Evolutionary conservation across 1,140 invertebrate genomes (phyloP), one percentile per base, ranked within the genome.

Genomic region (Sesamia nonagrioides): DNA sequence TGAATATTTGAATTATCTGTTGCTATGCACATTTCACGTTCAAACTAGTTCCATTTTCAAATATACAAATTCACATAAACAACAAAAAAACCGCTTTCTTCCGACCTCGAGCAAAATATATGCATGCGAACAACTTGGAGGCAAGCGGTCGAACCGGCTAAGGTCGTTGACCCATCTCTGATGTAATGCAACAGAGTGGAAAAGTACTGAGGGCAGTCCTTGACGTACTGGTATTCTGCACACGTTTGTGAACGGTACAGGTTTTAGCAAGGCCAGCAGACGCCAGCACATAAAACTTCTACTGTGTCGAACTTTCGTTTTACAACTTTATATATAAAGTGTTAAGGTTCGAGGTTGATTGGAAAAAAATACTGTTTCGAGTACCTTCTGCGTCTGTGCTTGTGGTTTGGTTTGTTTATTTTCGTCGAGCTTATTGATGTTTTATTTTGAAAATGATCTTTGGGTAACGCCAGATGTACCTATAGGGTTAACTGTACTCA

Each of bases 111-210:
- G 66, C 21, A 69, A 48, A 69, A n/a, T 48, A 61, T 50, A 69
- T 69, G 66, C 66, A 69, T 13, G 15, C 66, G 11, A 42, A 33
- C 27, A 18, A 1, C 61, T 33, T 37, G 60, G 6, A 63, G 15
- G 6, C 40, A 33, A 69, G 66, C 42, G 66, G 42, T 61, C 60
- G 13, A 40, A 50, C 66, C 13, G 66, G 42, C 42, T 69, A 17
- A 4, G 66, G 42, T 69, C 66, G 15, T 33, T 27, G 66, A 69
- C 21, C 66, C 33, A n/a, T 69, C 66, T n/a, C 21, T 69, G 66
- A 50, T 69, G 66, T 69, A 69, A 69, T 69, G 66, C 66, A 68
- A 68, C 66, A 8, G 42, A 50, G 40, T 69, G 66, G 66, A 69
- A 69, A 69, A 69, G 40, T 69, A 69, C 66, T 69, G 42, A 69